These are phyloP conservation scores for Aplochiton taeniatus DNA, from an alignment of 2,797 vertebrate genomes.

Conservation along the genomic window DNA sequence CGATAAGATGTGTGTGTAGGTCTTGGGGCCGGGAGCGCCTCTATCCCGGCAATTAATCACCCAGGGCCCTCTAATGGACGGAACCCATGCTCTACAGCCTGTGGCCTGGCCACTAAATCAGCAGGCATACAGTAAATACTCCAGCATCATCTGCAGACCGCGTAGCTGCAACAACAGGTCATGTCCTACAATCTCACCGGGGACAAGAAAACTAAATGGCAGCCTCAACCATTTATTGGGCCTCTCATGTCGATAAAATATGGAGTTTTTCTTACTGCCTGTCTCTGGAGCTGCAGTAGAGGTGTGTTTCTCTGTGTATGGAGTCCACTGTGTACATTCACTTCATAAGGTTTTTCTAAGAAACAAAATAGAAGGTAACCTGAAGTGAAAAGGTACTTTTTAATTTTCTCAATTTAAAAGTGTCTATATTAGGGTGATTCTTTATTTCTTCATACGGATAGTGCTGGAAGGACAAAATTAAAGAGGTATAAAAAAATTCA, in stretches of 20 bases:
- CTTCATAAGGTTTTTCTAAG: constrained; percentile 37
- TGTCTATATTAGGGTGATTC: constrained; percentile 50
- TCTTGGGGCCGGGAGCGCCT: constrained; percentile 18
- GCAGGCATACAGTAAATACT: constrained; percentile 59
- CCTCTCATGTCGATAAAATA: background rate
- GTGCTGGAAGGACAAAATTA: constrained; percentile 37
- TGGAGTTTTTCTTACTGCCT: constrained; percentile 43
- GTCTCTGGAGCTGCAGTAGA: constrained; percentile 53
- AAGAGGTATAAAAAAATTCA: constrained; percentile 12
- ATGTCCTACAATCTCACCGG: constrained; percentile 10
- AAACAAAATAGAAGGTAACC: constrained; percentile 31
- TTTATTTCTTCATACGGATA: constrained; percentile 78
- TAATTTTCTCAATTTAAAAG: constrained; percentile 26
- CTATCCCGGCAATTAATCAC: constrained; percentile 49
- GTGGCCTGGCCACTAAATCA: constrained; percentile 53
- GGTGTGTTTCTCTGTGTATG: constrained; percentile 33
- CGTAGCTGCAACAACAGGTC: constrained; percentile 7
- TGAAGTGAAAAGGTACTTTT: constrained; percentile 24
- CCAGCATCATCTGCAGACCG: constrained; percentile 47
- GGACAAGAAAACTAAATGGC: constrained; percentile 8
- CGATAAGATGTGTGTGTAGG: constrained; percentile 27
- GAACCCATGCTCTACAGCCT: constrained; percentile 52
- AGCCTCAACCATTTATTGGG: background rate
- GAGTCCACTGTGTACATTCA: constrained; percentile 57
- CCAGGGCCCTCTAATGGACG: constrained; percentile 52